Conservation (phyloP, 2,113 vertebrate genomes). For the Globicephala melas region DNA sequence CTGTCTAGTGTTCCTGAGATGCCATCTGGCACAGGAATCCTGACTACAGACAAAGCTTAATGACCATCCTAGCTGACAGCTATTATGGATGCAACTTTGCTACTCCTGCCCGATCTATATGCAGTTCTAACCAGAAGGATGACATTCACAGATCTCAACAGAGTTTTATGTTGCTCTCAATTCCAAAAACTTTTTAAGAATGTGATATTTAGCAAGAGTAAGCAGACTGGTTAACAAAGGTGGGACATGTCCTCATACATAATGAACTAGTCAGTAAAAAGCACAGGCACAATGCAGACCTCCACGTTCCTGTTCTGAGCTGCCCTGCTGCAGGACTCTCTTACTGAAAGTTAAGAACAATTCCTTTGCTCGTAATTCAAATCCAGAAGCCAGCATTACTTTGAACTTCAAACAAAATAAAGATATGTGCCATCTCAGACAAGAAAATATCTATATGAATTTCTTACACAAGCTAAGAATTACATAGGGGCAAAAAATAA, state of each 20-base stretch:
- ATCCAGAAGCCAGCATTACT: neutral
- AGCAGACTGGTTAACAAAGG: constrained; percentile 52
- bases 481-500: neutral
- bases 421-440: neutral
- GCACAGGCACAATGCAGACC: neutral
- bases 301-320: neutral
- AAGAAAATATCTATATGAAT: neutral
- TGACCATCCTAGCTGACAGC: constrained; percentile 61
- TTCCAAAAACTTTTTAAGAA: constrained; percentile 45
- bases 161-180: constrained; percentile 35
- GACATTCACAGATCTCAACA: constrained; percentile 63
- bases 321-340: neutral
- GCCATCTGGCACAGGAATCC: constrained; percentile 59
- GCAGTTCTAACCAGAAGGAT: constrained; percentile 52
- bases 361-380: constrained; percentile 26
- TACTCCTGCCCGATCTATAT: neutral
- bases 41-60: constrained; percentile 46
- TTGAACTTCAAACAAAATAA: constrained; percentile 48
- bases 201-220: constrained; percentile 56
- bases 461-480: neutral
- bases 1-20: constrained; percentile 57
- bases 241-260: constrained; percentile 24
- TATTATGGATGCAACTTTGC: constrained; percentile 37
- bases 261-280: constrained; percentile 58
- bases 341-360: neutral